phyloP scores from a whole-genome alignment of 2,888 invertebrate species.

The Pterobdella sp. region DNA sequence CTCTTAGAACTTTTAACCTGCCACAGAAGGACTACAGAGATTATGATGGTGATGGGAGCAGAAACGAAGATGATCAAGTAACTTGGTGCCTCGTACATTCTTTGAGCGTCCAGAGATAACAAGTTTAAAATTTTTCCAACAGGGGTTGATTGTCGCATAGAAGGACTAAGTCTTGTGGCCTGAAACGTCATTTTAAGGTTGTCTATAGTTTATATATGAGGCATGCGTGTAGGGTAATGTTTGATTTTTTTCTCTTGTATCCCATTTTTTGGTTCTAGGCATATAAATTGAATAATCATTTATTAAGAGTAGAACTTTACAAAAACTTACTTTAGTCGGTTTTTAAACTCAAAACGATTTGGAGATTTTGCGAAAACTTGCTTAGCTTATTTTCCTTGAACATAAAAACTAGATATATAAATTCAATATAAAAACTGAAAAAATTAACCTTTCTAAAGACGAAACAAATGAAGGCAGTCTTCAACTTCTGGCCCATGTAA shows the following conservation, averaged over 20 bases:
- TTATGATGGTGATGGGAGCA: background rate
- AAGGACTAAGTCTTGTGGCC: background rate
- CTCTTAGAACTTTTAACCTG: too few species aligned
- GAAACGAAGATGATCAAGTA: background rate
- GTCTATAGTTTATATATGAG: background rate
- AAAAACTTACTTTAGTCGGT: too few species aligned
- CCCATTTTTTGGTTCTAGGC: background rate
- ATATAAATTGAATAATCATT: background rate
- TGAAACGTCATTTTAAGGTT: background rate
- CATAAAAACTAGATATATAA: background rate
- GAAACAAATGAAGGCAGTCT: conserved; percentile 78
- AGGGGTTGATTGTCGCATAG: background rate
- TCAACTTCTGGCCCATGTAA: conserved; percentile 77
- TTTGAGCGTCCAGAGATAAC: background rate
- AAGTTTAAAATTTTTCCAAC: background rate
- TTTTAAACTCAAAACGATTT: too few species aligned
- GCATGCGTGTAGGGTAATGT: background rate
- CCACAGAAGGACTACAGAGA: background rate
- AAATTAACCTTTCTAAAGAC: conserved; percentile 67
- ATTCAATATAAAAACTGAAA: background rate
- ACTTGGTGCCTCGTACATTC: background rate
- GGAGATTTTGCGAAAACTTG: too few species aligned
- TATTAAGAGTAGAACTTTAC: too few species aligned
- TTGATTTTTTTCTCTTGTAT: background rate
- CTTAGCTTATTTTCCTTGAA: too few species aligned